These are phyloP conservation scores for Garra rufa DNA, from an alignment of 2,113 vertebrate genomes.

Conservation along the genomic window DNA sequence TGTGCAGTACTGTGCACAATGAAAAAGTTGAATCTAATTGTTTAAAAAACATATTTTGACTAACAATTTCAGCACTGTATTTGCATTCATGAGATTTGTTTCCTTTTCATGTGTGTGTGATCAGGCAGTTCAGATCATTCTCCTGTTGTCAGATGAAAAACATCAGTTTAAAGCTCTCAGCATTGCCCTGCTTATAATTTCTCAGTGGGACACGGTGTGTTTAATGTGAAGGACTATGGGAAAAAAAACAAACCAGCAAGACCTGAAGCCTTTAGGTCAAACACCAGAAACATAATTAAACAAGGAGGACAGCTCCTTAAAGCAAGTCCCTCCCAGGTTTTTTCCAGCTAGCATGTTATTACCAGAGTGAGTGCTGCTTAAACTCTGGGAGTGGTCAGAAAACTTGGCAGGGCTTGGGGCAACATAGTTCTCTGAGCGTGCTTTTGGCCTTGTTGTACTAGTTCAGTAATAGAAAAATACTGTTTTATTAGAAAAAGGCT, in stretches of 20 bases:
- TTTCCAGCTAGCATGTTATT: constrained; percentile 71
- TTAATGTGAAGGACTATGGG: constrained; percentile 62
- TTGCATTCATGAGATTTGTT: neutral
- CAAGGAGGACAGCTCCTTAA: constrained; percentile 72
- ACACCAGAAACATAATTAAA: constrained; percentile 73
- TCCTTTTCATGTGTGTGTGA: constrained; percentile 56
- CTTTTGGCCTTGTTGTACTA: constrained; percentile 65
- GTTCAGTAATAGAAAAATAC: constrained; percentile 50
- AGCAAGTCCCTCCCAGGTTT: constrained; percentile 69
- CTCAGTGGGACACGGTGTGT: constrained; percentile 65
- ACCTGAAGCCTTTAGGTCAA: constrained; percentile 61
- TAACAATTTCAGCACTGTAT: constrained; percentile 37
- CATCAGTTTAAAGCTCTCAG: constrained; percentile 43
- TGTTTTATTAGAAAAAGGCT: constrained; percentile 26
- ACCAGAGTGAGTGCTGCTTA: constrained; percentile 67
- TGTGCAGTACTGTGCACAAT: neutral
- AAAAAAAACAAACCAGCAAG: constrained; percentile 59
- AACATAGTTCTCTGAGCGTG: constrained; percentile 67
- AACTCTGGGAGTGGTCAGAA: constrained; percentile 72
- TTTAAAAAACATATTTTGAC: neutral
- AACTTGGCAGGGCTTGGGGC: constrained; percentile 66
- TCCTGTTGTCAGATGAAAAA: constrained; percentile 57
- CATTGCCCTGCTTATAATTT: constrained; percentile 60
- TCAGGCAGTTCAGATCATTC: constrained; percentile 74
- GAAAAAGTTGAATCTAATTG: neutral